phyloP scores from a whole-genome alignment of 1,140 invertebrate genomes.

The Anthonomus grandis region DNA sequence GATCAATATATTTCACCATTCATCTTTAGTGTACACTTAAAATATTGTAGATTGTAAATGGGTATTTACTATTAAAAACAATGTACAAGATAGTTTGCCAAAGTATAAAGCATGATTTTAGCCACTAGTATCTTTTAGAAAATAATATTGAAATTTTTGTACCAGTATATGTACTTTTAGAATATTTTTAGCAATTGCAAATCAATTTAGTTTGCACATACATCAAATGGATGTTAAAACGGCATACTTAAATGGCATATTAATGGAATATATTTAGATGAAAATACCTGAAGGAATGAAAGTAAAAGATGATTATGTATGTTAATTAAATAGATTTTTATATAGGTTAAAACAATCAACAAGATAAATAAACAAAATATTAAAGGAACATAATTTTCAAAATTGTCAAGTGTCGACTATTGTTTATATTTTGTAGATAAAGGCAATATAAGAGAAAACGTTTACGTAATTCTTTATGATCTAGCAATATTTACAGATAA shows the following conservation, averaged over 20 bases:
- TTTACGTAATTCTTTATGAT: neutral
- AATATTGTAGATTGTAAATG: too few species aligned
- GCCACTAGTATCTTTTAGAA: too few species aligned
- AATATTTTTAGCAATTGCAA: too few species aligned
- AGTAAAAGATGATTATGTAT: neutral
- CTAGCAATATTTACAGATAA: neutral
- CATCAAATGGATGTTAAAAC: constrained; percentile 2
- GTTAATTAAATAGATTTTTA: too few species aligned
- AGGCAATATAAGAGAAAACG: neutral
- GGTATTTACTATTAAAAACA: too few species aligned
- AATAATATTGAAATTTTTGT: too few species aligned
- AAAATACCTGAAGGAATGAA: neutral
- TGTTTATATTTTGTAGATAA: neutral
- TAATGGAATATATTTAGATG: too few species aligned
- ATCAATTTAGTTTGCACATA: too few species aligned
- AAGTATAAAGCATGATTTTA: too few species aligned
- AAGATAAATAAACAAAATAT: neutral
- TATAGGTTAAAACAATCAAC: neutral
- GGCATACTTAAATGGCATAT: neutral
- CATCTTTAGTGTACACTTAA: constrained; percentile 10
- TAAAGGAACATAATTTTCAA: neutral
- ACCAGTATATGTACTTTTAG: too few species aligned
- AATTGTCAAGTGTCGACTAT: neutral
- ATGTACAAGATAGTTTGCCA: too few species aligned
- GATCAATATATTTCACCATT: constrained; percentile 8